These are phyloP conservation scores for Dermatemys mawii DNA, from an alignment of 2,113 vertebrate genomes.

Conservation along the genomic window DNA sequence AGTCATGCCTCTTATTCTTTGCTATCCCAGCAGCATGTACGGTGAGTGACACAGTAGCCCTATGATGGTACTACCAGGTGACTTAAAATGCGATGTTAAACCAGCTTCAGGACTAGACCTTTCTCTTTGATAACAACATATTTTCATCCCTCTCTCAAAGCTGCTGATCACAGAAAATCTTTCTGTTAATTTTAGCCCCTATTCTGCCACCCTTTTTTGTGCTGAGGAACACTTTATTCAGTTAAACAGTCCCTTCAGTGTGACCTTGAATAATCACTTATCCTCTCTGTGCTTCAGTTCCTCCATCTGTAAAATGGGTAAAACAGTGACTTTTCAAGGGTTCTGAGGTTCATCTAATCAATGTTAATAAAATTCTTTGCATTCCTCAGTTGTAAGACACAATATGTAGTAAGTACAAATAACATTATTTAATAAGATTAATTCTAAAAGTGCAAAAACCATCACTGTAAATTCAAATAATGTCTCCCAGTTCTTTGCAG, in stretches of 20 bases:
- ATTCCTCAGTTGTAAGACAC: neutral
- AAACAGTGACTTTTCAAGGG: neutral
- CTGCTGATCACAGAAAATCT: neutral
- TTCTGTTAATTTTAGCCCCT: neutral
- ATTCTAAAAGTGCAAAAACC: neutral
- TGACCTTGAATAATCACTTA: neutral
- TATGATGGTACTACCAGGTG: neutral
- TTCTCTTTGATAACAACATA: neutral
- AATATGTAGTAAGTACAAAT: neutral
- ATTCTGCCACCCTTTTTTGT: neutral
- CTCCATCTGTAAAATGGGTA: neutral
- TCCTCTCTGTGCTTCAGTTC: neutral
- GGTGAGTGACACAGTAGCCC: neutral
- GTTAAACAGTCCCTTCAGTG: neutral
- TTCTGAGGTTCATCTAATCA: neutral
- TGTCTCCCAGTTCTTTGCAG: neutral
- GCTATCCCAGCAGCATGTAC: neutral
- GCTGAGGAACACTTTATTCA: neutral
- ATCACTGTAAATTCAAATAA: neutral
- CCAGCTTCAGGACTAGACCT: neutral
- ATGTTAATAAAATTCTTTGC: neutral
- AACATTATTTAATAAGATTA: neutral
- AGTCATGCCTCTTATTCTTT: neutral
- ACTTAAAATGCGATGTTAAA: neutral
- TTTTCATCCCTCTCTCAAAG: neutral